Evolutionary conservation across 2,888 invertebrate species (phyloP).

Genomic region (Tanytarsus gracilentus): DNA sequence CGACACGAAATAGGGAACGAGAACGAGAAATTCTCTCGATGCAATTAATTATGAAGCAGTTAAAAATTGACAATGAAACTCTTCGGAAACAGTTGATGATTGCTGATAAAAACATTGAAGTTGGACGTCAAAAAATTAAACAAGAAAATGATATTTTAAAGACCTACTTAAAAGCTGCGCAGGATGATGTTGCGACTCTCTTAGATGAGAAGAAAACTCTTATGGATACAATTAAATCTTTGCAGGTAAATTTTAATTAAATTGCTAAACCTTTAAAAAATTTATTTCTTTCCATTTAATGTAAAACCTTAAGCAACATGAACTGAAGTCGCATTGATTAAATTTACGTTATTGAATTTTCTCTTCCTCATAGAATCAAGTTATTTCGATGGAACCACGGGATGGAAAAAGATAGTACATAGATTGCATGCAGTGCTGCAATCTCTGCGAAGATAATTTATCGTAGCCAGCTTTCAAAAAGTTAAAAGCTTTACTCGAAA

Average conservation of each 20-base stretch:
- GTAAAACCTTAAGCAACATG: constrained; percentile 25
- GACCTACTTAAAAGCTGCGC: constrained; percentile 55
- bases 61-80: constrained; percentile 55
- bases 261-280: neutral
- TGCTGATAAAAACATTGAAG: constrained; percentile 51
- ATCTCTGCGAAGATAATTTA: constrained; percentile 44
- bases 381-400: constrained; percentile 40
- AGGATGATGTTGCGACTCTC: constrained; percentile 62
- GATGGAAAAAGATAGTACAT: constrained; percentile 61
- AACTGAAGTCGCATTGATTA: too few relatives aligned
- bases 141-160: constrained; percentile 55
- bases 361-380: constrained; percentile 39
- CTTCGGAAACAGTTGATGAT: constrained; percentile 51
- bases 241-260: constrained; percentile 49
- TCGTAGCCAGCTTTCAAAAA: too few relatives aligned
- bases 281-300: constrained; percentile 19
- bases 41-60: constrained; percentile 46
- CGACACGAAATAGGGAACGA: constrained; percentile 31
- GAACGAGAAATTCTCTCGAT: constrained; percentile 45
- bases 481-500: too few relatives aligned
- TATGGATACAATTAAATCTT: constrained; percentile 56
- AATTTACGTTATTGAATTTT: too few relatives aligned
- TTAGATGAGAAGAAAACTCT: constrained; percentile 65
- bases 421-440: constrained; percentile 60
- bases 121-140: constrained; percentile 45